Percentiles rank a stretch among this genome's conserved stretches.
Conservation (phyloP, 2,888 invertebrate species). For the Archaeoteleia sp. region DNA sequence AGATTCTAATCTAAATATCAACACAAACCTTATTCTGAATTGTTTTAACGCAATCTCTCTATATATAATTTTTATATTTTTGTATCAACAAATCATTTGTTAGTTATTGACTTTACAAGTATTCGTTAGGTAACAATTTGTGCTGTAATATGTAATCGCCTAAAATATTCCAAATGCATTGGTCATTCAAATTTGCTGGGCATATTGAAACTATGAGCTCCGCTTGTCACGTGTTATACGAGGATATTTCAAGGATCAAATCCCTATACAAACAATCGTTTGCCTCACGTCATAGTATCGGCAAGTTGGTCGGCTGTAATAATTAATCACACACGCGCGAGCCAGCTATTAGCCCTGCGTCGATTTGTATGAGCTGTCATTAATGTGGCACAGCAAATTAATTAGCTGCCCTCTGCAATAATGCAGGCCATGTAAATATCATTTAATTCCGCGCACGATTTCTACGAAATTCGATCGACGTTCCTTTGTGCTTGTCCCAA, state of each 20-base stretch:
- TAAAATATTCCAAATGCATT: too few relatives aligned
- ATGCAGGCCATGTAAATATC: constrained; percentile 19
- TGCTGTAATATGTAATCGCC: too few relatives aligned
- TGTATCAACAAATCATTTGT: too few relatives aligned
- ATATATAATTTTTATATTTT: too few relatives aligned
- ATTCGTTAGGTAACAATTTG: too few relatives aligned
- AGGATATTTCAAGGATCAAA: constrained; percentile 13
- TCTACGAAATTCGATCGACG: constrained; percentile 1
- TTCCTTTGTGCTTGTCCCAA: constrained; percentile 7
- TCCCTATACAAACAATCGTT: constrained; percentile 5
- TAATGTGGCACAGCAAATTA: constrained; percentile 41
- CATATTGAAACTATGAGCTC: too few relatives aligned
- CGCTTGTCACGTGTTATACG: too few relatives aligned
- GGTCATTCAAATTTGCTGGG: too few relatives aligned
- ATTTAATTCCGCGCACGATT: constrained; percentile 26
- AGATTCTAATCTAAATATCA: too few relatives aligned
- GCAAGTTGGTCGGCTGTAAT: constrained; percentile 26
- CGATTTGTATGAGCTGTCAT: constrained; percentile 46
- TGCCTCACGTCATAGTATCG: constrained; percentile 18
- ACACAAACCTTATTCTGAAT: too few relatives aligned
- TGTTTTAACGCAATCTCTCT: too few relatives aligned
- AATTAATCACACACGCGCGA: constrained; percentile 47
- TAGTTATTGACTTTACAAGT: too few relatives aligned
- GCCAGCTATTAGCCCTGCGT: constrained; percentile 40
- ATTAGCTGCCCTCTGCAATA: constrained; percentile 35